Conservation (phyloP, 2,888 invertebrate species). For the Isotomurus palustris region DNA sequence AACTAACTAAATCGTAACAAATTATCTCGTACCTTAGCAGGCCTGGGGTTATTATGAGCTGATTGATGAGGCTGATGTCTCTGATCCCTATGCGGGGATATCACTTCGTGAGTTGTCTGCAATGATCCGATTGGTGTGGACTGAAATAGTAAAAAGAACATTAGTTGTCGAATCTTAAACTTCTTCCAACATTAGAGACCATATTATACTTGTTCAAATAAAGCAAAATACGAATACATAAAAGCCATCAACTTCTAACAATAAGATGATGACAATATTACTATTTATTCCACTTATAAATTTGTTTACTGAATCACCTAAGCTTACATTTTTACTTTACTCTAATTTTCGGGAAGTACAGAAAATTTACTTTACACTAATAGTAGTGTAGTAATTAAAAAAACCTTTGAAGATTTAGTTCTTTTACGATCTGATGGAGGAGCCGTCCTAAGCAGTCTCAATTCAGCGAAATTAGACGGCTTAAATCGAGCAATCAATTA, state of each 20-base stretch:
- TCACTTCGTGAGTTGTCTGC: conserved; percentile 85
- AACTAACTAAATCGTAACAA: no score
- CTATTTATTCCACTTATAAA: no score
- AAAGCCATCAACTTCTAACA: background rate
- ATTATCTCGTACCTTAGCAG: conserved; percentile 45
- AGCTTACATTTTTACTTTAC: no score
- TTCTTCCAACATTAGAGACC: background rate
- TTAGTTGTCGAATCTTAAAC: no score
- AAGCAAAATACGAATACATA: background rate
- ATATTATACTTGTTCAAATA: background rate
- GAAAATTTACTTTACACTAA: no score
- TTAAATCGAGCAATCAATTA: conserved; percentile 49
- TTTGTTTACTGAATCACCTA: no score
- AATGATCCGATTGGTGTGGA: conserved; percentile 88
- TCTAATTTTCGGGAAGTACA: no score
- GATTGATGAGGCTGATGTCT: conserved; percentile 44
- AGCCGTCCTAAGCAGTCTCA: conserved; percentile 76
- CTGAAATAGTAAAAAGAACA: conserved; percentile 58
- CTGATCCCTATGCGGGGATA: conserved; percentile 80
- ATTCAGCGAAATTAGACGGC: conserved; percentile 72
- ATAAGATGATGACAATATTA: conserved; percentile 5
- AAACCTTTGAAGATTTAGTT: conserved; percentile 79
- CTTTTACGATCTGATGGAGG: conserved; percentile 79
- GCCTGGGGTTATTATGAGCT: conserved; percentile 44
- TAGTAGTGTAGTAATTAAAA: conserved; percentile 28